Evolutionary conservation across 2,888 invertebrate species (phyloP), one percentile per base, ranked within the genome.

Genomic region (Diarsia brunnea): DNA sequence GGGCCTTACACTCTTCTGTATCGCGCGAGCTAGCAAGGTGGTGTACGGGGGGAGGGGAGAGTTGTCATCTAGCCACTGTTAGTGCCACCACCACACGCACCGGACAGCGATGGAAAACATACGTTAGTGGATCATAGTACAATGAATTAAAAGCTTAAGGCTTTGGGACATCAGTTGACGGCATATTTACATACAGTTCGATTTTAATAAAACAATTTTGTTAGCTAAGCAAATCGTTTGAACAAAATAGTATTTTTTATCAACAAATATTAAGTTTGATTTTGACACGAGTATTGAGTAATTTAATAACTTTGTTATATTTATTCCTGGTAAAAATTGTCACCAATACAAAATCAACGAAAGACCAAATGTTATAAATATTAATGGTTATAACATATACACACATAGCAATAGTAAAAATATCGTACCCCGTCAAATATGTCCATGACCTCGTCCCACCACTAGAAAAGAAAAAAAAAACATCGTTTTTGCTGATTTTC

Each of bases 361-460:
- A 69, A 55, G 1, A 55, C n/a, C 61, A 82, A 78, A 63, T 67
- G 47, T 66, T 58, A 69, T 27, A 53, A 55, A 78, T 69, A 89
- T 88, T 89, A 88, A 78, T 88, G 79, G 91, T 94, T 93, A 93
- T 88, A 87, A 93, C 91, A 94, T 90, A 90, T 90, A 95, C 93
- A 95, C 94, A 94, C 89, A 91, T 90, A 86, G 77, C 83, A 91
- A 92, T 92, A 93, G 90, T 92, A 92, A 93, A 95, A 97, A 97
- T 95, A 69, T 97, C 98, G 97, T 98, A 98, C 98, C 98, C 98
- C 98, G 95, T 98, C 98, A 97, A 98, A 98, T 97, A 98, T 98
- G 97, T 98, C 98, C 98, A 98, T 98, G 97, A 98, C 98, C 97
- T 98, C 98, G 98, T 98, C 98, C 98, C 98, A 98, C 98, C 98